Evolutionary conservation across 2,888 invertebrate genomes (phyloP).

Genomic region (Cantharis nigra): DNA sequence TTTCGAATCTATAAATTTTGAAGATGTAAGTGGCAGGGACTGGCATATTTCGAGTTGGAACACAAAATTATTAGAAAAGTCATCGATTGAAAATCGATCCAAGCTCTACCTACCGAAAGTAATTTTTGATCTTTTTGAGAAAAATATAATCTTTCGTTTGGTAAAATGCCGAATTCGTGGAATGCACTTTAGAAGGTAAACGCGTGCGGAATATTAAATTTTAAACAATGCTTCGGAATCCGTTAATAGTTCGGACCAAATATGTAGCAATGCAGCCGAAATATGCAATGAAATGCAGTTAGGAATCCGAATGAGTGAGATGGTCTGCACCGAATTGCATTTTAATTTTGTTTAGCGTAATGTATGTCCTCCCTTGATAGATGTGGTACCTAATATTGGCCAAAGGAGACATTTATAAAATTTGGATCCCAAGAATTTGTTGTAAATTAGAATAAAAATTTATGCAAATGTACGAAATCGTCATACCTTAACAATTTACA

Average conservation of each 20-base stretch:
- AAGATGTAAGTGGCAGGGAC: neutral
- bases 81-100: neutral
- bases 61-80: neutral
- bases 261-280: slow-evolving; percentile 47
- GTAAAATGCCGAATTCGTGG: slow-evolving; percentile 42
- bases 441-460: neutral
- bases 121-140: slow-evolving; percentile 17
- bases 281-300: slow-evolving; percentile 40
- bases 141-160: slow-evolving; percentile 15
- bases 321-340: slow-evolving; percentile 37
- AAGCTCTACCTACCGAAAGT: neutral
- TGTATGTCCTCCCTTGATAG: slow-evolving; percentile 12
- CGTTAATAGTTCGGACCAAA: slow-evolving; percentile 55
- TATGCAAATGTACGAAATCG: neutral
- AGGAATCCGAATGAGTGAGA: slow-evolving; percentile 39
- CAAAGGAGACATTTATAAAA: neutral
- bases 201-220: slow-evolving; percentile 57
- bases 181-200: slow-evolving; percentile 45
- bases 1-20: neutral
- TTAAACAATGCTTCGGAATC: slow-evolving; percentile 57
- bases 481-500: neutral
- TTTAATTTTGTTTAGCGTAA: slow-evolving; percentile 28
- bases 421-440: neutral
- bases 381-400: neutral
- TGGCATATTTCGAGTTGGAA: neutral